Evolutionary conservation across 1,140 invertebrate genomes (phyloP), one percentile per base, ranked within the genome.

Genomic region (Anadara kagoshimensis): DNA sequence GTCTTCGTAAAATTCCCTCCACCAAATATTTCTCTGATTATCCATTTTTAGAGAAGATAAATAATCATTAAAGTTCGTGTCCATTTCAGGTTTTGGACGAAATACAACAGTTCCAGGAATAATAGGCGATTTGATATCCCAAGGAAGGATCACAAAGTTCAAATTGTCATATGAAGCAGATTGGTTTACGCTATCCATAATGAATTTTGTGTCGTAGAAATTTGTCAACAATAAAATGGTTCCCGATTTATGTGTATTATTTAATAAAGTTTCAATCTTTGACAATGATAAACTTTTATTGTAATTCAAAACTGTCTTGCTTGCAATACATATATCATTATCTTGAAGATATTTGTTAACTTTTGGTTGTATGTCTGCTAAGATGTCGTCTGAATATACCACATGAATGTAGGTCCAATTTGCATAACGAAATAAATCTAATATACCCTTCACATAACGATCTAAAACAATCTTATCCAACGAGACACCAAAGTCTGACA

Each of bases 141-240:
- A 64, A 20, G 24, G 24, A n/a, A 64, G 51, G 4, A 53, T 29
- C 5, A 64, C n/a, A 5, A 64, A 53, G 24, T 64, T 64, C 4
- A 22, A 14, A 51, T 51, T 29, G 0, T 53, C 16, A 53, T 47
- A 53, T 10, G 24, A n/a, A n/a, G 7, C 2, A 36, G 29, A 36
- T 36, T 36, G 29, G 29, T 36, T 36, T 1, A 67, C 29, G 4
- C 36, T 11, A 8, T 16, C 41, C 7, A 43, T 18, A 41, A 67
- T 11, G n/a, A 22, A 22, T 8, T n/a, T 22, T 4, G 70, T 61
- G 20, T 73, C 70, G 44, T 67, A 56, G 11, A 36, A 24, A 8
- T 26, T 44, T 24, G 63, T 62, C 1, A 73, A 26, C 4, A 73
- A n/a, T 26, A 73, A 18, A 41, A 73, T n/a, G 58, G 64, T 56